Evolutionary conservation across 2,113 vertebrate genomes (phyloP).

Genomic region (Spermophilus dauricus): DNA sequence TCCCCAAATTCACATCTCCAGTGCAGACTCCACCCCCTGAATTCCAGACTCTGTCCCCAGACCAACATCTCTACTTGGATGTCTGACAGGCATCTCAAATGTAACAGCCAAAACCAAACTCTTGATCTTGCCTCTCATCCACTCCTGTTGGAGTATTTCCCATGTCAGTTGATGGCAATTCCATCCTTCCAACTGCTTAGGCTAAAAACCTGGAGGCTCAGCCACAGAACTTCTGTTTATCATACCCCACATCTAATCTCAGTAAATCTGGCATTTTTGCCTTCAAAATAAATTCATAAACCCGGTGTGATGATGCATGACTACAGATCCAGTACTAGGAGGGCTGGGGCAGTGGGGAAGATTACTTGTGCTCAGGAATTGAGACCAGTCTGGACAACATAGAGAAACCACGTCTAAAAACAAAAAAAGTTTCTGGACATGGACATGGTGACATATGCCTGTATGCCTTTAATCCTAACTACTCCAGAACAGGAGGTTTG

Average conservation of each 20-base stretch:
- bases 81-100: not conserved
- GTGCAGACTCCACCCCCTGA: not conserved
- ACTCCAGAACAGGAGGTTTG: no score
- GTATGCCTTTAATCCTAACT: no score
- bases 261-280: slow-evolving; percentile 15
- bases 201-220: not conserved
- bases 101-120: not conserved
- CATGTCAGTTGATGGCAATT: not conserved
- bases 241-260: not conserved
- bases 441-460: no score
- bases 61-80: not conserved
- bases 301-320: no score
- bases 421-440: no score
- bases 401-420: no score
- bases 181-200: slow-evolving; percentile 8
- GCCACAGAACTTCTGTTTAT: not conserved
- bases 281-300: slow-evolving; percentile 19
- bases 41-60: not conserved
- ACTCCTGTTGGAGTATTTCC: not conserved
- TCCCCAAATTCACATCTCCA: not conserved
- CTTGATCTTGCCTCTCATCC: not conserved
- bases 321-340: no score
- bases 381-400: no score
- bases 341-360: no score
- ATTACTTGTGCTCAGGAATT: no score